A percentile compares a stretch with the other conserved stretches of the same genome.
phyloP scores from a whole-genome alignment of 1,140 invertebrate genomes.

The Drosophila sulfurigaster region DNA sequence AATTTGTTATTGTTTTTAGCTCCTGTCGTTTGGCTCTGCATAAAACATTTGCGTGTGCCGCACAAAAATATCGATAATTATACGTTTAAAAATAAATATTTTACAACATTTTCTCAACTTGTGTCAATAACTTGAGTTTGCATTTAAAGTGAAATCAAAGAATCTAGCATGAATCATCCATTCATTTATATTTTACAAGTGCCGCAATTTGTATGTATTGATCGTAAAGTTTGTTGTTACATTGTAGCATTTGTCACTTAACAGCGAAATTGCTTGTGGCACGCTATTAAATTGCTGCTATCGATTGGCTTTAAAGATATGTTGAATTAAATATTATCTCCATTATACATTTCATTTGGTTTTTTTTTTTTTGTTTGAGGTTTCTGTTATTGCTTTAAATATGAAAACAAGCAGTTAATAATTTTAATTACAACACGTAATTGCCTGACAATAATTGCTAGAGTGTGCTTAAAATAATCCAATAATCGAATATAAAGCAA shows the following conservation, averaged over 20 bases:
- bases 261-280: slow-evolving; percentile 2
- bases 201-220: neutral
- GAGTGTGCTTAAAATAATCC: neutral
- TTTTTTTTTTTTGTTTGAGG: neutral
- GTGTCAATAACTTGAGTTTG: neutral
- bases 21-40: slow-evolving; percentile 29
- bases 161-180: slow-evolving; percentile 3
- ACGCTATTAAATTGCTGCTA: slow-evolving; percentile 3
- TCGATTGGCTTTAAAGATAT: neutral
- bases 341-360: neutral
- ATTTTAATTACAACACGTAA: neutral
- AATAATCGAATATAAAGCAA: neutral
- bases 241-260: neutral
- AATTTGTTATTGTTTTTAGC: slow-evolving; percentile 60
- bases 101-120: neutral
- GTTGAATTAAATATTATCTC: neutral
- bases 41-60: slow-evolving; percentile 11
- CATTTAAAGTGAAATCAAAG: neutral
- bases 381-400: neutral
- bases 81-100: slow-evolving; percentile 43
- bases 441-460: neutral
- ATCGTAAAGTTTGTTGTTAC: neutral
- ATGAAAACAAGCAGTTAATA: neutral
- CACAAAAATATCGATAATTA: slow-evolving; percentile 44
- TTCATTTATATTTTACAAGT: slow-evolving; percentile 5